Base-by-base conservation (phyloP, 2,113 vertebrate species). In the Gnathonemus echidnorhynchus region DNA sequence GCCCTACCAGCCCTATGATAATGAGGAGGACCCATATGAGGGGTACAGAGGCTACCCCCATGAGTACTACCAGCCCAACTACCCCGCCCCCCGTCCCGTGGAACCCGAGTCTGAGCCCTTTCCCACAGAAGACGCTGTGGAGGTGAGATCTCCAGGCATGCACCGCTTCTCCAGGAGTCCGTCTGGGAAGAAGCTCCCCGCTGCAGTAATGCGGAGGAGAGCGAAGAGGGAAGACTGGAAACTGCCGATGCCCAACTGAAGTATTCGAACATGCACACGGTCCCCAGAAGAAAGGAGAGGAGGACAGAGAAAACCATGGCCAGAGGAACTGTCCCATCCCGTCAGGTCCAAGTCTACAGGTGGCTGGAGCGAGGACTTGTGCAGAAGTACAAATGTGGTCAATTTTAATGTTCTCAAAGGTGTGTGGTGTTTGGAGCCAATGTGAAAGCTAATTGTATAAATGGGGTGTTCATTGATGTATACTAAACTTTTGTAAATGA, bases 21-120 rank as follows among this genome's bases (percentile, higher is more conserved):
- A 93, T 86, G 96, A 96, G 89, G 90, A 86, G 52, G 97, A 96
- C 90, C 96, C 96, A 13, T 95, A 95, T 0, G 90, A 95, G 92
- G 95, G 95, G 91, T 96, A 96, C 93, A 95, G 94, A 90, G 94
- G 93, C 91, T 95, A 95, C 92, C 94, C 91, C 92, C 88, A 92
- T 15, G 87, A 95, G 85, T 95, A 94, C 89, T 95, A 96, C 94
- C 97, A 97, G 11, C 97, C 97, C 94, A 96, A 96, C 95, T 97
- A 98, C 95, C 95, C 96, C 19, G 96, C 95, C n/a, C 96, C 96
- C 35, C 95, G 93, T 74, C 95, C 97, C 4, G 96, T 97, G 90
- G 95, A 96, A 66, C 96, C 96, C 5, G 96, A 99, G 91, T 96
- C 96, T 3, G 96, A 99, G 91, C 96, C 97, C 1, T 94, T 96